phyloP scores from a whole-genome alignment of 2,888 invertebrate genomes.

The Synergus laeviventris region DNA sequence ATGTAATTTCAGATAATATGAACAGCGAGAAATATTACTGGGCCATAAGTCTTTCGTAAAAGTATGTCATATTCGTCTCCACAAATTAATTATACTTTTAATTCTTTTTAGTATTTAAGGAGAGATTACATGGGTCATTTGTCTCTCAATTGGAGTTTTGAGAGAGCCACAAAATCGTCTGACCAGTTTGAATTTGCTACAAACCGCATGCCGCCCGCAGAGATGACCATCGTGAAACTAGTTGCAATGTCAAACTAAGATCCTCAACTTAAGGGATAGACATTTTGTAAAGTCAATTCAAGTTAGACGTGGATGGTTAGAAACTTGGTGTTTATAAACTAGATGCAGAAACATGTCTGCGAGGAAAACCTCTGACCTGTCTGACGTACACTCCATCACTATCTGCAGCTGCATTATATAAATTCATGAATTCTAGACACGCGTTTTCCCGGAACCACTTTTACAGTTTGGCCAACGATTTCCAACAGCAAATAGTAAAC shows the following conservation, averaged over 20 bases:
- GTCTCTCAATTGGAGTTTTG: neutral
- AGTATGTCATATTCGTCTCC: neutral
- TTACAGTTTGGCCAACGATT: slow-evolving; percentile 43
- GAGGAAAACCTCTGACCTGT: slow-evolving; percentile 15
- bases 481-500: slow-evolving; percentile 23
- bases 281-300: slow-evolving; percentile 35
- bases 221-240: neutral
- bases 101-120: too few relatives aligned
- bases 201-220: neutral
- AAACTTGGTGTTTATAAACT: neutral
- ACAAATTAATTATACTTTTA: too few relatives aligned
- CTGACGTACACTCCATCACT: slow-evolving; percentile 5
- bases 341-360: neutral
- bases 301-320: slow-evolving; percentile 9
- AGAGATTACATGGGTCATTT: neutral
- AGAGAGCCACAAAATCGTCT: neutral
- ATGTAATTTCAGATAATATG: slow-evolving; percentile 9
- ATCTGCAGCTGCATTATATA: slow-evolving; percentile 13
- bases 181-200: slow-evolving; percentile 2
- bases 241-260: neutral
- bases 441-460: slow-evolving; percentile 35
- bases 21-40: neutral
- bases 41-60: neutral
- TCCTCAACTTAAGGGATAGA: neutral
- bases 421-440: slow-evolving; percentile 41